Base-by-base conservation (phyloP, 2,888 invertebrate species). In the Gibbula magus region DNA sequence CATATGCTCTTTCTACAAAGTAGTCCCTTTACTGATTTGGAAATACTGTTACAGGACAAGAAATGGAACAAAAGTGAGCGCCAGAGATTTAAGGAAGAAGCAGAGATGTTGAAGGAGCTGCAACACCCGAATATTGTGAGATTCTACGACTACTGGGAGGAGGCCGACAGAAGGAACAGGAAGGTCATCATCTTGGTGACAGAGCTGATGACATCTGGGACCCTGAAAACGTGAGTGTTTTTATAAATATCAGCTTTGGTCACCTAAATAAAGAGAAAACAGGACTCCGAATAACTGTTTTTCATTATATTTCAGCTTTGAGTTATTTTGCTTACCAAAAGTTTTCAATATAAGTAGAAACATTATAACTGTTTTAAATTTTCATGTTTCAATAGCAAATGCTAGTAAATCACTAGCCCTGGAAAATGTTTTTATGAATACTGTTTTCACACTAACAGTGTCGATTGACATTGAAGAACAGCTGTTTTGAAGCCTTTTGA, bases 181-280 rank as follows among this genome's bases (percentile, higher is more conserved):
- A 98, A 98, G 94, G 98, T 98, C 92, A 98, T 99, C 90, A 99
- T 99, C 79, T 95, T 99, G 88, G 99, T 99, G 89, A 99, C 99
- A 0, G 99, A 99, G 94, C 95, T 99, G 78, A 99, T 99, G 99
- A 96, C 99, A 83, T 99, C 99, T 54, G 99, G 99, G 85, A 99
- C 99, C 39, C 94, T 99, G 22, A 99, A 99, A 95, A 98, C 99
- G 97, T 98, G 94, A 87, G 88, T 88, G 54, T 10, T 20, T 25
- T n/a, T 75, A 20, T 18, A n/a, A 4, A 54, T 20, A 4, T 54
- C 2, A 56, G 4, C 25, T 22, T 25, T 0, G 20, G 18, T 54
- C 4, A 20, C 20, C 16, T 54, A 3, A 20, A 54, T 18, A 54
- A 54, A n/a, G 29, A 25, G 35, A 0, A 16, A 70, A 67, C 7